These are phyloP conservation scores for Xestia ashworthii DNA, from an alignment of 2,888 invertebrate genomes.

Conservation along the genomic window DNA sequence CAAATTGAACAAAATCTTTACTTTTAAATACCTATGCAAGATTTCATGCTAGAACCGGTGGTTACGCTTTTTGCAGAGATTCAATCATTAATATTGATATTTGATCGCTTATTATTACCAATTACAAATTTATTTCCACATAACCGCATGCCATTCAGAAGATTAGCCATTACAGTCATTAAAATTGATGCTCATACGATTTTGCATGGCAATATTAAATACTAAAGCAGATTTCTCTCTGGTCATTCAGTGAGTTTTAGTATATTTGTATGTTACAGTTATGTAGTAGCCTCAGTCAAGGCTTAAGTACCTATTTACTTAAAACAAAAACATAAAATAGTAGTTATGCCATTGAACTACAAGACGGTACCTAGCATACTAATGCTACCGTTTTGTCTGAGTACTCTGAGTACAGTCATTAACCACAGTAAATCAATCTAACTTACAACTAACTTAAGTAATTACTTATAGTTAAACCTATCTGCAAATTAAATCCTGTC, in stretches of 20 bases:
- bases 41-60: slow-evolving; percentile 14
- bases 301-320: background rate
- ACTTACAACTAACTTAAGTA: background rate
- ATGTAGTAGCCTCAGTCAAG: background rate
- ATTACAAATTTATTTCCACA: slow-evolving; percentile 32
- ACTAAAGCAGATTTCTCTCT: background rate
- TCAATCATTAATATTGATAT: slow-evolving; percentile 3
- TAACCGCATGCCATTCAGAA: slow-evolving; percentile 8
- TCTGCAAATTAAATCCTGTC: slow-evolving; percentile 17
- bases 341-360: background rate
- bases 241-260: background rate
- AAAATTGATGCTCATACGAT: slow-evolving; percentile 7
- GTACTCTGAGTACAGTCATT: background rate
- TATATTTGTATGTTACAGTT: background rate
- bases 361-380: no score
- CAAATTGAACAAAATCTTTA: background rate
- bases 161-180: slow-evolving; percentile 6
- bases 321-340: background rate
- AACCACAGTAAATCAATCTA: slow-evolving; percentile 6
- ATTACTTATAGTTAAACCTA: background rate
- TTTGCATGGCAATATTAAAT: slow-evolving; percentile 1
- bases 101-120: slow-evolving; percentile 7
- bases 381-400: no score
- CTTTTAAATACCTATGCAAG: background rate
- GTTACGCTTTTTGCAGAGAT: slow-evolving; percentile 24